Conservation (phyloP, 2,113 vertebrate species). For the Anthoscopus minutus region DNA sequence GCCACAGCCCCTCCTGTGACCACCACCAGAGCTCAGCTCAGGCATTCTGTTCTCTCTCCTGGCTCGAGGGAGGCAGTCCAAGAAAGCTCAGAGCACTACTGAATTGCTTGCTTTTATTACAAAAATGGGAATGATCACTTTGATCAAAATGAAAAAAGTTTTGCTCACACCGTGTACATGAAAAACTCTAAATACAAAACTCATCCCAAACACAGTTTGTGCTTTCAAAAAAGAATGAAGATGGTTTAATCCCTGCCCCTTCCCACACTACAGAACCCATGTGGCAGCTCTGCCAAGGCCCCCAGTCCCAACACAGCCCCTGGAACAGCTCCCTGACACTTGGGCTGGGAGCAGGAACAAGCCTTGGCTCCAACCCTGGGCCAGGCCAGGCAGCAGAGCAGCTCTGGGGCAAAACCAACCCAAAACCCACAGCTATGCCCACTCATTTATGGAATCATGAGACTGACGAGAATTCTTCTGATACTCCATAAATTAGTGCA, state of each 20-base stretch:
- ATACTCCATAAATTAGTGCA: conserved; percentile 66
- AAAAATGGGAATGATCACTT: conserved; percentile 75
- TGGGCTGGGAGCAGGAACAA: not conserved
- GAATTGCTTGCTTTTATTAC: conserved; percentile 75
- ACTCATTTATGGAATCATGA: not conserved
- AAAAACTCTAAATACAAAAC: conserved; percentile 74
- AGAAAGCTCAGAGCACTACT: conserved; percentile 23
- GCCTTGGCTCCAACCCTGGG: not conserved
- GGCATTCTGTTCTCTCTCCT: rapidly evolving
- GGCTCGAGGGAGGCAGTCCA: not conserved
- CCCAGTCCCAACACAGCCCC: not conserved
- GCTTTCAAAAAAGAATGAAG: conserved; percentile 59
- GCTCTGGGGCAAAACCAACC: not conserved
- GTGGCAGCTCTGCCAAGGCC: not conserved
- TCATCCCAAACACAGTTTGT: conserved; percentile 60
- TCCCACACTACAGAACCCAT: not conserved
- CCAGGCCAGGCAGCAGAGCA: not conserved
- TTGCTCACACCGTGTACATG: conserved; percentile 70
- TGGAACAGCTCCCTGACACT: not conserved
- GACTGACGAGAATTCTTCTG: conserved; percentile 31
- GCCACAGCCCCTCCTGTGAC: not conserved
- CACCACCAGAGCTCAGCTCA: rapidly evolving
- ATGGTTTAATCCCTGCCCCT: not conserved
- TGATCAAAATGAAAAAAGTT: conserved; percentile 73
- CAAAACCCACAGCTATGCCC: not conserved